Evolutionary conservation across 2,797 vertebrate species (phyloP), one percentile per base, ranked within the genome.

Genomic region (Myotis myotis): DNA sequence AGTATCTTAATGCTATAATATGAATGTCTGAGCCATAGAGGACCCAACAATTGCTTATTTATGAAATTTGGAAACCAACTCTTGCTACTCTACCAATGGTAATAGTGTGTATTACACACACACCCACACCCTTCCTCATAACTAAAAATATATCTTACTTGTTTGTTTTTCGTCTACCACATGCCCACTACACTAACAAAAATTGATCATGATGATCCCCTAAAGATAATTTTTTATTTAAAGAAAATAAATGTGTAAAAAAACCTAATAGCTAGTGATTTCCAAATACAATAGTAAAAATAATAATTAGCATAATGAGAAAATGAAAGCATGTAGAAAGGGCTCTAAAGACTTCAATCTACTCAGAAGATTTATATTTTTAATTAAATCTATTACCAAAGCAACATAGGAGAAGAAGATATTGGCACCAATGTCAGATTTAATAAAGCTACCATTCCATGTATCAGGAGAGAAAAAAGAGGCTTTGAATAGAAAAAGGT

Each of bases 301-400:
- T 88, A 96, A 62, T 66, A 55, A 91, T 95, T 89, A 93, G 13
- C 53, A 85, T 81, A 94, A 87, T 91, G 38, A 93, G 60, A 93
- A 95, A 96, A 89, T 85, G 33, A 96, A 94, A 93, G 7, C 28
- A 85, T 94, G 89, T 81, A 87, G 89, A 92, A 94, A 91, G 28
- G 64, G 30, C 60, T 94, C 49, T 89, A 75, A 95, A 64, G 79
- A 95, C 11, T 87, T 81, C 70, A 86, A 55, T 82, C 78, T 74
- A 95, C 38, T 89, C 82, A 92, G 33, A 87, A 87, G 94, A 96
- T 94, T 96, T 92, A 92, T 94, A 94, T 82, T 93, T 96, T 96
- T 89, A 97, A 97, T 96, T 93, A 95, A 91, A 94, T 81, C 62
- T 71, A 91, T 86, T 78, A 89, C 33, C 60, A 93, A 89, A 36